phyloP scores from a whole-genome alignment of 2,888 invertebrate genomes.

The Lepidochitona cinerea region DNA sequence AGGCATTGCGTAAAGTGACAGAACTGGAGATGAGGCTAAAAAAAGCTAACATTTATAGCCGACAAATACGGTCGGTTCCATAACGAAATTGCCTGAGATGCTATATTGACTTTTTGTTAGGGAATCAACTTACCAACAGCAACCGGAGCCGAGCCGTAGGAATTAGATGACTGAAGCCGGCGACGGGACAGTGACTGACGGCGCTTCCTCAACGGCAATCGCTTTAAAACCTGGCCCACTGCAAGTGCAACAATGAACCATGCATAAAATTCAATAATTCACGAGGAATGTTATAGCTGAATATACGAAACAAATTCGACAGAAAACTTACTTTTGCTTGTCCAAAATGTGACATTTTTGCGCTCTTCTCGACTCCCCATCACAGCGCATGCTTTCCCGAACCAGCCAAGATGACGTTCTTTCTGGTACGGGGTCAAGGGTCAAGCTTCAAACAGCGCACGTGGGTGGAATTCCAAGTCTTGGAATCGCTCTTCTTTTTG shows the following conservation, averaged over 20 bases:
- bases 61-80: too few relatives aligned
- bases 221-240: slow-evolving; percentile 16
- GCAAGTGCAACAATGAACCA: slow-evolving; percentile 16
- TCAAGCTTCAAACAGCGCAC: background rate
- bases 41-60: too few relatives aligned
- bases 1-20: too few relatives aligned
- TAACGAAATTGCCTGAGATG: too few relatives aligned
- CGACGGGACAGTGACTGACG: slow-evolving; percentile 1
- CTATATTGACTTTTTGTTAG: too few relatives aligned
- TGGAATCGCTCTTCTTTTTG: too few relatives aligned
- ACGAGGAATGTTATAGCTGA: background rate
- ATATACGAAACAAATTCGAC: background rate
- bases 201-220: slow-evolving; percentile 12
- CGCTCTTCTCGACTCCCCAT: slow-evolving; percentile 5
- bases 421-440: background rate
- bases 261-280: background rate
- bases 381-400: slow-evolving; percentile 14
- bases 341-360: slow-evolving; percentile 18
- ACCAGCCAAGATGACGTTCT: background rate
- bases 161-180: background rate
- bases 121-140: too few relatives aligned
- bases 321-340: slow-evolving; percentile 16
- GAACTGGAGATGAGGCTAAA: too few relatives aligned
- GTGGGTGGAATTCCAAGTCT: background rate
- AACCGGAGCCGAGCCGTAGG: background rate